Evolutionary conservation across 2,888 invertebrate genomes (phyloP).

Genomic region (Apotomis betuletana): DNA sequence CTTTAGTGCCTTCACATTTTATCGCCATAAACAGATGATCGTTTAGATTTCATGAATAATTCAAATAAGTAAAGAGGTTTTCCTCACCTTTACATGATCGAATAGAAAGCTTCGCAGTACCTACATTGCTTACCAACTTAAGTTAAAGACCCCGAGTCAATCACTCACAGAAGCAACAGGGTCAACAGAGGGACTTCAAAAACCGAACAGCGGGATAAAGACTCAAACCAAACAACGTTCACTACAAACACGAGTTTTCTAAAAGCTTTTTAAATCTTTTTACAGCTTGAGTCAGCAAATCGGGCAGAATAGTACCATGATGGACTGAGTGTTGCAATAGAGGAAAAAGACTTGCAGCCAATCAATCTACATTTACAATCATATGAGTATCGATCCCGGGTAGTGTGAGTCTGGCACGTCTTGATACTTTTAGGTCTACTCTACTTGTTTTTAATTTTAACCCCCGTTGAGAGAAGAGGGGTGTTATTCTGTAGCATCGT

Average conservation of each 20-base stretch:
- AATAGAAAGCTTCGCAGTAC: neutral
- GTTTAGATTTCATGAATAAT: too few species aligned
- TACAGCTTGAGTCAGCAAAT: slow-evolving; percentile 55
- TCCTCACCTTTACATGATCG: neutral
- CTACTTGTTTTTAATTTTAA: too few species aligned
- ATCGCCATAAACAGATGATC: too few species aligned
- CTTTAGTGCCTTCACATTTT: too few species aligned
- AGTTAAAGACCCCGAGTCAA: slow-evolving; percentile 20
- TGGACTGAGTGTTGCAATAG: slow-evolving; percentile 59
- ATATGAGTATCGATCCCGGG: slow-evolving; percentile 74
- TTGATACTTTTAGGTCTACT: slow-evolving; percentile 53
- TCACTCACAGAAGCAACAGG: slow-evolving; percentile 14
- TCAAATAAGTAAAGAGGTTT: too few species aligned
- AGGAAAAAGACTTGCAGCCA: slow-evolving; percentile 75
- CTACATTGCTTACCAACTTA: neutral
- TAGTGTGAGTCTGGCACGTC: slow-evolving; percentile 40
- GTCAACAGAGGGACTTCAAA: slow-evolving; percentile 32
- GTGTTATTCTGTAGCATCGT: too few species aligned
- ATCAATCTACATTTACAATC: slow-evolving; percentile 83
- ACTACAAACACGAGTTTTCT: slow-evolving; percentile 38
- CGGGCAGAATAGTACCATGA: slow-evolving; percentile 69
- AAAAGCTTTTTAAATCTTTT: slow-evolving; percentile 37
- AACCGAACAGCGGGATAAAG: slow-evolving; percentile 27
- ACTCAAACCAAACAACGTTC: slow-evolving; percentile 39
- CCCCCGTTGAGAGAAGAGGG: too few species aligned